phyloP scores from a whole-genome alignment of 2,888 invertebrate genomes.

The Trachelus troglodyta region DNA sequence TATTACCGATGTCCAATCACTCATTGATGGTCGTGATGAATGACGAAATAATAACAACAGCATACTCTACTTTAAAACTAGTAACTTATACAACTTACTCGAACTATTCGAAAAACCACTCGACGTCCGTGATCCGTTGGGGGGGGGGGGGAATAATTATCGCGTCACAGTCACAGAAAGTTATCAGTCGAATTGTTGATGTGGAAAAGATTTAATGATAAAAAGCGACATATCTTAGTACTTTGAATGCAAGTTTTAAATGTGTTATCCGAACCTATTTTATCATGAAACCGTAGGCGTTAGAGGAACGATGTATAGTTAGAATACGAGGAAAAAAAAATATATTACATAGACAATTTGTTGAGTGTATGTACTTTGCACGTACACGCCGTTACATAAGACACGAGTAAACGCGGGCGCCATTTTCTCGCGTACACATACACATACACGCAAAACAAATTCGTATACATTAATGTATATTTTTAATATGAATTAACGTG shows the following conservation, averaged over 20 bases:
- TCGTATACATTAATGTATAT: slow-evolving; percentile 57
- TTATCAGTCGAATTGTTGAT: background rate
- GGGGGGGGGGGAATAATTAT: too few relatives aligned
- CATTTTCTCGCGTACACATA: too few relatives aligned
- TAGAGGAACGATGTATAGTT: slow-evolving; percentile 28
- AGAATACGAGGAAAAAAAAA: slow-evolving; percentile 20
- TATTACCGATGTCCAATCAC: too few relatives aligned
- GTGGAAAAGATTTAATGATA: background rate
- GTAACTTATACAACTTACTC: too few relatives aligned
- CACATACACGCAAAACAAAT: background rate
- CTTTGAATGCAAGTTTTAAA: slow-evolving; percentile 15
- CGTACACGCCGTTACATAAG: slow-evolving; percentile 27
- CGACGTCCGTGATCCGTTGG: too few relatives aligned
- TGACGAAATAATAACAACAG: too few relatives aligned
- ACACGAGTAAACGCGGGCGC: too few relatives aligned
- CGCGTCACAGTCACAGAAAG: background rate
- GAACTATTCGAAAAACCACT: too few relatives aligned
- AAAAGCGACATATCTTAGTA: background rate
- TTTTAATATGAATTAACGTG: slow-evolving; percentile 55
- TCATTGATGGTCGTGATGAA: too few relatives aligned
- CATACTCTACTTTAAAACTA: too few relatives aligned
- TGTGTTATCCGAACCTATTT: slow-evolving; percentile 43
- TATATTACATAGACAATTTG: slow-evolving; percentile 14
- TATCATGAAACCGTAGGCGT: slow-evolving; percentile 30
- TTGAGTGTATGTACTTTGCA: slow-evolving; percentile 31